phyloP scores from a whole-genome alignment of 2,888 invertebrate genomes.

The Dryobota labecula region DNA sequence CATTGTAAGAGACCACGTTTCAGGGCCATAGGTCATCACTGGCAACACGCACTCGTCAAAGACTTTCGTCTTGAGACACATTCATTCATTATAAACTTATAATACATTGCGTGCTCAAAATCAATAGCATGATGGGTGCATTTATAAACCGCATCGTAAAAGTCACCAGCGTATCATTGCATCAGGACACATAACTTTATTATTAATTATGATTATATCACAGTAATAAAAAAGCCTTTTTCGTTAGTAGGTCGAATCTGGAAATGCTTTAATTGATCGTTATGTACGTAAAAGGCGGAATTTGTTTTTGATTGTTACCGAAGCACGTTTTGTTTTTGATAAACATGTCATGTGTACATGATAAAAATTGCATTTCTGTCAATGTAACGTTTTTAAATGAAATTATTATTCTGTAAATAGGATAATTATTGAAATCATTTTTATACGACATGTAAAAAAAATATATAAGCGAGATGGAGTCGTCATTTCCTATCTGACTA shows the following conservation, averaged over 20 bases:
- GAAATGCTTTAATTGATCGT: conserved; percentile 35
- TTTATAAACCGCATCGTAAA: conserved; percentile 31
- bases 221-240: conserved; percentile 28
- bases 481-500: neutral
- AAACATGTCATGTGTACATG: neutral
- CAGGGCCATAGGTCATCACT: no score
- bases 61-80: no score
- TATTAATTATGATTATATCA: conserved; percentile 42
- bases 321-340: conserved; percentile 11
- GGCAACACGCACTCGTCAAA: no score
- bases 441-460: neutral
- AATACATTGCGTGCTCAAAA: conserved; percentile 12
- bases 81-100: no score
- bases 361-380: neutral
- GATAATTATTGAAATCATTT: neutral
- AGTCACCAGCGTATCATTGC: conserved; percentile 42
- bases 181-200: conserved; percentile 44
- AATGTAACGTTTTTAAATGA: neutral
- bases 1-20: no score
- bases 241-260: conserved; percentile 43
- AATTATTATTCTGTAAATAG: neutral
- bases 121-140: conserved; percentile 20
- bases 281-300: conserved; percentile 36
- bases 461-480: neutral
- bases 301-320: neutral